Evolutionary conservation across 2,888 invertebrate species (phyloP), one percentile per base, ranked within the genome.

Genomic region (Leptinotarsa juncta): DNA sequence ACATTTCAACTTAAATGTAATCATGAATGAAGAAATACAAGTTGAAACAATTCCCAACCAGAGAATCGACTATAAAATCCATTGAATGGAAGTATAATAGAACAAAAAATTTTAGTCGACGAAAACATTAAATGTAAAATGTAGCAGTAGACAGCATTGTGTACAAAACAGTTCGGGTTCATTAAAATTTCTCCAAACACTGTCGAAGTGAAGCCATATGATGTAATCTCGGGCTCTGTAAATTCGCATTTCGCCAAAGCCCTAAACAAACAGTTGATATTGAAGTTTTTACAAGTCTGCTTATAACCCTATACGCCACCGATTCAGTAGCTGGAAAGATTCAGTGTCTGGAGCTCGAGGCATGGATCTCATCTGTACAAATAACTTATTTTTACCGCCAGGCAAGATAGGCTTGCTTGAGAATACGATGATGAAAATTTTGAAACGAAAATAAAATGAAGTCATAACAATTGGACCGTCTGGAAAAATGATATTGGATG

Each of bases 231-330:
- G 14, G 4, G 23, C 57, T 57, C 20, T 57, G 57, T 12, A 15
- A 57, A 57, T 57, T 23, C 23, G 2, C 23, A 57, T 57, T 23
- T 57, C 2, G 57, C 23, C 32, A 32, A 32, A 32, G 32, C 7
- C 32, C 57, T 23, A 15, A 57, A 20, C 23, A 57, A 20, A 57
- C 57, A 57, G 57, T 23, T 57, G 57, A 57, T 57, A 57, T 57
- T 57, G 57, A 57, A 57, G 57, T 57, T 57, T 57, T 57, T 57
- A 26, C 23, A 15, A 57, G 57, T 57, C 23, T 57, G 23, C 42
- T 10, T 10, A 42, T 18, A 23, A 23, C 23, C 20, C 57, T 23
- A 20, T 14, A 20, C 4, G 23, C 20, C 3, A 57, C 14, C 12
- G 57, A 16, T 20, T 57, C 20, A 42, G 42, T 10, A 57, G 23